Base-by-base conservation (phyloP, 2,888 invertebrate genomes). In the Andrena bucephala region DNA sequence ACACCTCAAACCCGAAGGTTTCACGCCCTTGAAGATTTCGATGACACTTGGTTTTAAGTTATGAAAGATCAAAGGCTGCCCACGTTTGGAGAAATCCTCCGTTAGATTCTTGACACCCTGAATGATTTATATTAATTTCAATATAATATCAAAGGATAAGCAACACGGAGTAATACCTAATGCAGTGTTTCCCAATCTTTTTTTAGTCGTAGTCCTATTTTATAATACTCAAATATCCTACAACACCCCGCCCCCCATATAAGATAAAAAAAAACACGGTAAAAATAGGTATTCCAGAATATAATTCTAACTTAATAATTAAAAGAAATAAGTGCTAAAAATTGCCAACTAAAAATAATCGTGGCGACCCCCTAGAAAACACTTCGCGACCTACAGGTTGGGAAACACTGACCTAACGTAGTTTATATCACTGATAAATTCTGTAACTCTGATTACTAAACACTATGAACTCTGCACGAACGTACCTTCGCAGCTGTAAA, bases 401-500 rank as follows among this genome's bases (percentile, higher is more conserved):
- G 42, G 42, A 42, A 42, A 1, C 42, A 42, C 42, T 42, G 42
- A 16, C 42, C 13, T 10, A 27, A 48, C n/a, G 36, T 24, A 6
- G 29, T 31, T 42, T 62, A 31, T 52, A 16, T 1, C 13, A 33
- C n/a, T 24, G 6, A 27, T 33, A 16, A 24, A 59, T 36, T 59
- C 60, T n/a, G 48, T 31, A 50, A n/a, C 16, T 50, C 3, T 1
- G 2, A 33, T 27, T 6, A 1, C 20, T 1, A 8, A 27, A 52
- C n/a, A 42, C 42, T 16, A 3, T 27, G 27, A 2, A 10, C 24
- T 33, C 5, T 24, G 29, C 31, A 27, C 27, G 42, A 65, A 63
- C 33, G 88, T 94, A 96, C 96, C 94, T 95, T 95, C 0, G 96
- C 96, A n/a, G 96, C 95, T 2, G 96, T 96, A 91, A 95, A 96